Evolutionary conservation across 1,140 invertebrate genomes (phyloP).

Genomic region (Zeugodacus cucurbitae): DNA sequence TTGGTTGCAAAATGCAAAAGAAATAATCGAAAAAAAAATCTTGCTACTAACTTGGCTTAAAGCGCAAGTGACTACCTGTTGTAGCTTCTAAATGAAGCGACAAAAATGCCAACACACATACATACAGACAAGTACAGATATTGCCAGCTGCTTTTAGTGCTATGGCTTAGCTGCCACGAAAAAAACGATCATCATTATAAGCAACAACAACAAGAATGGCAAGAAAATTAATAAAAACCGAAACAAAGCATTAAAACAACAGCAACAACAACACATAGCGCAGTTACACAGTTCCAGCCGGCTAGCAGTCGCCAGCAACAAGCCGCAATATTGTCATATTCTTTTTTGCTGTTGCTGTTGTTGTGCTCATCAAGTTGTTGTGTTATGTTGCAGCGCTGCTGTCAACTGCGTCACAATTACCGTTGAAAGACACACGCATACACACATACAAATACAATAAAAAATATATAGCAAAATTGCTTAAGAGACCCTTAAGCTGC

Average conservation of each 20-base stretch:
- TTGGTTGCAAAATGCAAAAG: background rate
- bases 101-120: background rate
- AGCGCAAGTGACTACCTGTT: background rate
- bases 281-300: background rate
- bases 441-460: background rate
- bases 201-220: background rate
- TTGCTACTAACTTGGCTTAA: background rate
- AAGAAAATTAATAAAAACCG: constrained; percentile 1
- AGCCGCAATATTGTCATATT: background rate
- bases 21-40: background rate
- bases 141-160: background rate
- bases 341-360: background rate
- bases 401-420: constrained; percentile 30
- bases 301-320: constrained; percentile 20
- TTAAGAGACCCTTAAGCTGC: background rate
- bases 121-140: background rate
- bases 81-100: background rate
- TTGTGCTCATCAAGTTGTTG: background rate
- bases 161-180: background rate
- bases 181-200: background rate
- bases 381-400: constrained; percentile 1
- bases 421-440: background rate
- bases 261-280: background rate
- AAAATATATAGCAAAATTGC: background rate
- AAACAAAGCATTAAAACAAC: background rate